Base-by-base conservation (phyloP, 2,888 invertebrate genomes). In the Acanthoscelides obtectus region DNA sequence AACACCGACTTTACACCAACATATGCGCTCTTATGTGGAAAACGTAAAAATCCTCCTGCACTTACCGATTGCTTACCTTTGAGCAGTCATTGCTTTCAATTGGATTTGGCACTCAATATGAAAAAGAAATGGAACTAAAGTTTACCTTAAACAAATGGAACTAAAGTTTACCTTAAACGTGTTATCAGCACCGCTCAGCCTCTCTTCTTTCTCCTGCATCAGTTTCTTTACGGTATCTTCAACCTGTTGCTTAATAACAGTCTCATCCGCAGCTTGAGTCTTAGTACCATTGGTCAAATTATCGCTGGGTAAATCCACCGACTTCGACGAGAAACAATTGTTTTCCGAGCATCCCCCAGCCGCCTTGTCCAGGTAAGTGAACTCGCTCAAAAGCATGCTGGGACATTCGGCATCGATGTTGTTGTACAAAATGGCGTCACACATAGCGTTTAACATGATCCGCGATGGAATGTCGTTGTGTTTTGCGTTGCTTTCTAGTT, bases 391-490 rank as follows among this genome's bases (percentile, higher is more conserved):
- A 4, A 73, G 45, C 1, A 66, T 12, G 22, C 71, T 74, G 12
- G 72, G 68, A 17, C 25, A 25, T 12, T 69, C 66, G 1, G 19
- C n/a, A n/a, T 63, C 65, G 64, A 70, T 22, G 22, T 70, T 22
- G n/a, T 67, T 69, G 22, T 25, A 73, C 27, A 79, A 69, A 66
- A 79, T 76, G 2, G 77, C 78, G 64, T 79, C 77, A 64, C 79
- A 79, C 20, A 78, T 74, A 0, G 77, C 77, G 69, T 79, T 78
- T 17, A 78, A 70, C 70, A 79, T 70, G 6, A 74, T 65, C 12
- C 74, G 69, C 1, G 73, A 73, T 20, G 72, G 70, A 17, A 71
- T 67, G 66, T 76, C 74, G 12, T n/a, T n/a, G 5, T 69, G 70
- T 25, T 77, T 77, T 2, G 70, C 65, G 0, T 70, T 66, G 5